Evolutionary conservation across 1,140 invertebrate species (phyloP).

Genomic region (Hyles euphorbiae): DNA sequence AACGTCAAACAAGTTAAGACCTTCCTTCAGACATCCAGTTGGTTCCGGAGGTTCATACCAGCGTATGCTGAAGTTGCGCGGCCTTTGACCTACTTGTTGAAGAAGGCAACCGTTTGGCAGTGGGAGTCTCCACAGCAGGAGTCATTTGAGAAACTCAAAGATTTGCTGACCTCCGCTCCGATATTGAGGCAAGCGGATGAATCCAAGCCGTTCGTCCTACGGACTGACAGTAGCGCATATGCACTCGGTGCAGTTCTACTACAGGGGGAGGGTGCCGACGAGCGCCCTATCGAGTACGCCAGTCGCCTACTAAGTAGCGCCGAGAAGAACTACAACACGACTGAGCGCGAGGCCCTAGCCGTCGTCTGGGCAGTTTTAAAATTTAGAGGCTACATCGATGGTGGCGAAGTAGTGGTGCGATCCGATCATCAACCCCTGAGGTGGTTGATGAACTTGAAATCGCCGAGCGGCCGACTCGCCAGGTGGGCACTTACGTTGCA

Average conservation of each 20-base stretch:
- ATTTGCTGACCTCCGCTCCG: conserved; percentile 19
- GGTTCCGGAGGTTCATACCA: conserved; percentile 59
- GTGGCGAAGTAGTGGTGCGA: conserved; percentile 45
- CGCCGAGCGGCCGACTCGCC: conserved; percentile 43
- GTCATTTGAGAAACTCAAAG: conserved; percentile 18
- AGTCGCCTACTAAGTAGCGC: conserved; percentile 39
- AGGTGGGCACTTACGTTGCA: conserved; percentile 42
- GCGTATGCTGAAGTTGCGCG: conserved; percentile 48
- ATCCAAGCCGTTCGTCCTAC: conserved; percentile 30
- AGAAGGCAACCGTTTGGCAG: conserved; percentile 35
- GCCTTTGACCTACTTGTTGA: conserved; percentile 46
- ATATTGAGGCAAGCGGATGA: conserved; percentile 31
- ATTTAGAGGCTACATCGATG: conserved; percentile 52
- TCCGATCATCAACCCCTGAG: conserved; percentile 64
- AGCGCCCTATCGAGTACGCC: conserved; percentile 61
- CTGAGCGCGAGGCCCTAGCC: conserved; percentile 66
- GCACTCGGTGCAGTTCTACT: conserved; percentile 36
- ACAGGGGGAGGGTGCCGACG: conserved; percentile 26
- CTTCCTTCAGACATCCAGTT: conserved; percentile 41
- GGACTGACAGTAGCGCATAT: conserved; percentile 44
- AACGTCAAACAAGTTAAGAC: conserved; percentile 26
- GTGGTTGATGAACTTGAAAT: conserved; percentile 64
- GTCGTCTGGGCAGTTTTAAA: conserved; percentile 62
- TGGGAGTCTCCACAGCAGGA: conserved; percentile 20
- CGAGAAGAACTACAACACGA: conserved; percentile 63